Conservation (phyloP, 2,113 vertebrate species). For the Meleagris gallopavo region DNA sequence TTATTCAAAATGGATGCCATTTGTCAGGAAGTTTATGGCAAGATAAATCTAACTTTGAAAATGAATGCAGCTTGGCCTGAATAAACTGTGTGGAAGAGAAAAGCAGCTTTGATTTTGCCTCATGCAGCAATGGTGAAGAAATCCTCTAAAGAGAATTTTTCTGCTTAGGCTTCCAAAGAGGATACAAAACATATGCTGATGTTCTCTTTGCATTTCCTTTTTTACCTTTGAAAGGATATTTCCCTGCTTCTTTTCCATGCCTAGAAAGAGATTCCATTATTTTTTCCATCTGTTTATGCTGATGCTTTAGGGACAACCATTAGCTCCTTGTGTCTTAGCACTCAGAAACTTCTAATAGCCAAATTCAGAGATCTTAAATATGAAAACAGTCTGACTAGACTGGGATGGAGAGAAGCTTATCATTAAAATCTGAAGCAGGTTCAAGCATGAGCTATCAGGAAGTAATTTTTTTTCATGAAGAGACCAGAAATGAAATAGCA, state of each 20-base stretch:
- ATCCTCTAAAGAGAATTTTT: background rate
- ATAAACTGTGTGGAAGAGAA: background rate
- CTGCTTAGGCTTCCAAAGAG: background rate
- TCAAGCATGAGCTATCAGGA: background rate
- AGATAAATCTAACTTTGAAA: background rate
- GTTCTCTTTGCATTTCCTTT: background rate
- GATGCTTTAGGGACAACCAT: background rate
- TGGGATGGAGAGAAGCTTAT: background rate
- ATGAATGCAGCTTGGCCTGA: background rate
- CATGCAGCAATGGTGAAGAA: background rate
- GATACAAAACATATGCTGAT: background rate
- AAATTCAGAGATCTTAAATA: background rate
- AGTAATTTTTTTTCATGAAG: background rate
- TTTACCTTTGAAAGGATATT: background rate
- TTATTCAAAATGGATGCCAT: background rate
- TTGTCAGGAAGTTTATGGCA: background rate
- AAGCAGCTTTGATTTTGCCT: conserved; percentile 15
- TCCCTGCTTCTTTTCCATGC: background rate
- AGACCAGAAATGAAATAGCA: background rate
- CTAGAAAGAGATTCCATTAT: background rate
- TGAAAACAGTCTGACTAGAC: background rate
- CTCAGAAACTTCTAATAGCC: background rate
- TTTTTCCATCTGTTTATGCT: background rate
- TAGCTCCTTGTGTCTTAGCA: background rate
- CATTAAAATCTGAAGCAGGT: background rate